Base-by-base conservation (phyloP, 2,113 vertebrate species). In the Lipotes vexillifer region DNA sequence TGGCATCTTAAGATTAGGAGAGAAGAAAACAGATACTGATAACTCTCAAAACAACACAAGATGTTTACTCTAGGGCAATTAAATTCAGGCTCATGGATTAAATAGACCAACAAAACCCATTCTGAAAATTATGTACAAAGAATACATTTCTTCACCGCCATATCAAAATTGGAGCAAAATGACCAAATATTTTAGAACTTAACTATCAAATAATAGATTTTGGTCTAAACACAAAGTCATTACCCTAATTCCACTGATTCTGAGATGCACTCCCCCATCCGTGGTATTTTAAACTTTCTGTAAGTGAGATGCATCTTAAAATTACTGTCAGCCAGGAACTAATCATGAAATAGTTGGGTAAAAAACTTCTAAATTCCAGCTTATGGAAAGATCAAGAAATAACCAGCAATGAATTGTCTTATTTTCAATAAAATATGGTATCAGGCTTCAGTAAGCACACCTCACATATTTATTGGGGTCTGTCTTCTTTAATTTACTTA, bases 1-100 rank as follows among this genome's bases (percentile, higher is more conserved):
- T 99, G 20, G 97, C 98, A 94, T 98, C 99, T 99, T 95, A 94
- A 96, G 15, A 7, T 68, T 75, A 74, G 77, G 83, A 87, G n/a
- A 93, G 61, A 71, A 96, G 91, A 97, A 97, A 97, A 96, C 77
- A 41, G 36, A 25, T 8, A 61, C 33, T 21, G 78, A 82, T 92
- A 94, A 92, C 18, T 80, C 23, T 93, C 4, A 74, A 95, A 80
- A 96, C 55, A 80, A 93, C 31, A 65, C 12, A 20, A 71, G 77
- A 82, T 41, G 20, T 46, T 85, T 96, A 66, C 52, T 46, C 15
- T 81, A 36, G 9, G 52, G 20, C 14, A 75, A 77, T 13, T 82
- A 75, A 94, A 84, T 85, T 85, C 36, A 85, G 13, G 72, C 9
- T 89, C 15, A 25, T 57, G 6, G 8, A 75, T 87, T 87, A 94